Conservation (phyloP, 2,113 vertebrate species). For the Trematomus loennbergii region DNA sequence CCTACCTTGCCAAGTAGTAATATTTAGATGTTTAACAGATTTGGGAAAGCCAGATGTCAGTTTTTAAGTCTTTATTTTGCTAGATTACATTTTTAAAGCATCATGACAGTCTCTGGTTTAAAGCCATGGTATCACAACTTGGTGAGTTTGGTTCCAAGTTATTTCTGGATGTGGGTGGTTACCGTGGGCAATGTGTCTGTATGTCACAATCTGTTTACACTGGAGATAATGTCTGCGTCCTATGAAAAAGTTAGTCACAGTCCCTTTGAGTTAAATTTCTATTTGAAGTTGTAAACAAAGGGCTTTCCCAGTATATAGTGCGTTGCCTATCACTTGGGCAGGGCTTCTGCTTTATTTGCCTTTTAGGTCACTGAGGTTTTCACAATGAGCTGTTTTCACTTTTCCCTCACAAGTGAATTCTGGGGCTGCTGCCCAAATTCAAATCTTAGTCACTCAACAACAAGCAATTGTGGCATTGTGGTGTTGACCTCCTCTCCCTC, state of each 20-base stretch:
- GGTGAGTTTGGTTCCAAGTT: constrained; percentile 17
- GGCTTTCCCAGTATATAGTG: background rate
- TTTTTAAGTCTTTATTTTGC: constrained; percentile 5
- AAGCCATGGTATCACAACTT: constrained; percentile 22
- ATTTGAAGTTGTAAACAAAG: constrained; percentile 16
- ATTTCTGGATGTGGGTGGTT: constrained; percentile 22
- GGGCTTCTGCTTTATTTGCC: constrained; percentile 18
- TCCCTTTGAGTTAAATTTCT: constrained; percentile 7
- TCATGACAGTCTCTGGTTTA: background rate
- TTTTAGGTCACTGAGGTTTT: constrained; percentile 49
- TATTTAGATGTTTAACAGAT: background rate
- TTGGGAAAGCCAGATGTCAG: background rate
- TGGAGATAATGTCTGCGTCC: constrained; percentile 27
- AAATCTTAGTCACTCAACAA: constrained; percentile 68
- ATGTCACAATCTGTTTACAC: constrained; percentile 17
- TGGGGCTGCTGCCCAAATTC: constrained; percentile 43
- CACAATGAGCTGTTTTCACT: constrained; percentile 40
- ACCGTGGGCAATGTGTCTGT: constrained; percentile 16
- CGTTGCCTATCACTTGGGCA: constrained; percentile 13
- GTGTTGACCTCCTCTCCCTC: constrained; percentile 55
- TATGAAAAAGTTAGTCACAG: constrained; percentile 35
- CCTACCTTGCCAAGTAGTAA: background rate
- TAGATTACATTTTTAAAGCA: constrained; percentile 17
- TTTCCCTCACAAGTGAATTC: constrained; percentile 47
- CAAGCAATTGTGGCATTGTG: constrained; percentile 72